Conservation (phyloP, 1,140 invertebrate species). For the Drosophila bifasciata region DNA sequence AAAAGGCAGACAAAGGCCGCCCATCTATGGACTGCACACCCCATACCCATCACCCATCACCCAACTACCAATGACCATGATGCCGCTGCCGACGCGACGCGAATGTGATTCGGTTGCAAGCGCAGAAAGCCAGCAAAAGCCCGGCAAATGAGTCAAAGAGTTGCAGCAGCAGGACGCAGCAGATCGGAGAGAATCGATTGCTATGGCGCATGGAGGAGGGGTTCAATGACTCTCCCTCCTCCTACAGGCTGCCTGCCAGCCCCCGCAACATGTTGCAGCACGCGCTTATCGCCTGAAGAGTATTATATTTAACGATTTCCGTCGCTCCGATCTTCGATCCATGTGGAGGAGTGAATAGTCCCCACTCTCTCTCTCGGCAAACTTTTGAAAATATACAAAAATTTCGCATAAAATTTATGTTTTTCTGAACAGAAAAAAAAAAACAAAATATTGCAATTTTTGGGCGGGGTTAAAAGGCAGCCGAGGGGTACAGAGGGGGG, state of each 20-base stretch:
- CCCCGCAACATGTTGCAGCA: conserved; percentile 65
- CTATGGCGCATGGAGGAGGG: conserved; percentile 30
- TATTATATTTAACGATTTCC: conserved; percentile 77
- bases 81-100: conserved; percentile 45
- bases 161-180: background rate
- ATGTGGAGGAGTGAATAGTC: conserved; percentile 46
- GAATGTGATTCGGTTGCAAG: conserved; percentile 68
- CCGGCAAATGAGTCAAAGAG: conserved; percentile 63
- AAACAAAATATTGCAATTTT: conserved; percentile 39
- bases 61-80: too few species aligned
- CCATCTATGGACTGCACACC: conserved; percentile 9
- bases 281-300: conserved; percentile 46
- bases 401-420: conserved; percentile 43
- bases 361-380: conserved; percentile 49
- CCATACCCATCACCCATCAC: background rate
- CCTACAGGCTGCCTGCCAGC: too few species aligned
- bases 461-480: conserved; percentile 60
- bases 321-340: conserved; percentile 22
- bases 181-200: conserved; percentile 71
- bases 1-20: conserved; percentile 51
- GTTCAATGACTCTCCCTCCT: conserved; percentile 55
- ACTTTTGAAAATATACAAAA: background rate
- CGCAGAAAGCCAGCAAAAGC: conserved; percentile 70
- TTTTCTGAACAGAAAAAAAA: conserved; percentile 45
- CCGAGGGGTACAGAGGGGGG: too few species aligned